Evolutionary conservation across 2,888 invertebrate genomes (phyloP).

Genomic region (Galerucella pusilla): DNA sequence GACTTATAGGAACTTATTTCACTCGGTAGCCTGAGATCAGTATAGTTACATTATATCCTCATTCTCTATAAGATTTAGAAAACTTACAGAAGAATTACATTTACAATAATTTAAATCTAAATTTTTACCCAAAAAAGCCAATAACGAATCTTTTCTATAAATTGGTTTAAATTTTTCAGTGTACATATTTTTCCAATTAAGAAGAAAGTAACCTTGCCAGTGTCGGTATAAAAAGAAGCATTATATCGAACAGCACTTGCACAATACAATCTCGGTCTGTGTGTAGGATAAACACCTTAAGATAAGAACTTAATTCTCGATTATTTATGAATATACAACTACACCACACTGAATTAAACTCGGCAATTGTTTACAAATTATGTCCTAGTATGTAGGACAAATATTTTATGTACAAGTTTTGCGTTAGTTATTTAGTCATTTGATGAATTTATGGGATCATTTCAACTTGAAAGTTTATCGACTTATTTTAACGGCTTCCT

Average conservation of each 20-base stretch:
- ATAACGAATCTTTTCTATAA: too few species aligned
- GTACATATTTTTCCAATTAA: slow-evolving; percentile 19
- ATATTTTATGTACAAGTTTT: slow-evolving; percentile 11
- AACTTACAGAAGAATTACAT: too few species aligned
- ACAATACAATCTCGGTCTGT: slow-evolving; percentile 7
- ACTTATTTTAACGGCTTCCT: neutral
- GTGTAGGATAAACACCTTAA: slow-evolving; percentile 27
- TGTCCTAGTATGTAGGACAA: slow-evolving; percentile 16
- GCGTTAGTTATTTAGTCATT: neutral
- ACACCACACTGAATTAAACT: neutral
- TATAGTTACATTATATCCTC: too few species aligned
- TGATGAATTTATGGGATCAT: neutral
- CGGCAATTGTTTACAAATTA: slow-evolving; percentile 8
- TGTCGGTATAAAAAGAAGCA: slow-evolving; percentile 6
- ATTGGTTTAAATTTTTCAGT: slow-evolving; percentile 6
- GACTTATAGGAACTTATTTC: too few species aligned
- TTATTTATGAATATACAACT: slow-evolving; percentile 14
- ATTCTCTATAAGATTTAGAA: too few species aligned
- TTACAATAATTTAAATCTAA: too few species aligned
- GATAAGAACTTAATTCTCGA: slow-evolving; percentile 16
- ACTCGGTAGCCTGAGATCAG: too few species aligned
- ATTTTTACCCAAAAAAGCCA: too few species aligned
- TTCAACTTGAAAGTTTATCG: neutral
- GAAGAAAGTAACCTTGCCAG: slow-evolving; percentile 30
- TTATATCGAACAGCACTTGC: slow-evolving; percentile 13